Percentiles rank a stretch among this genome's conserved stretches.
phyloP scores from a whole-genome alignment of 2,113 vertebrate species.

The Polyodon spathula region DNA sequence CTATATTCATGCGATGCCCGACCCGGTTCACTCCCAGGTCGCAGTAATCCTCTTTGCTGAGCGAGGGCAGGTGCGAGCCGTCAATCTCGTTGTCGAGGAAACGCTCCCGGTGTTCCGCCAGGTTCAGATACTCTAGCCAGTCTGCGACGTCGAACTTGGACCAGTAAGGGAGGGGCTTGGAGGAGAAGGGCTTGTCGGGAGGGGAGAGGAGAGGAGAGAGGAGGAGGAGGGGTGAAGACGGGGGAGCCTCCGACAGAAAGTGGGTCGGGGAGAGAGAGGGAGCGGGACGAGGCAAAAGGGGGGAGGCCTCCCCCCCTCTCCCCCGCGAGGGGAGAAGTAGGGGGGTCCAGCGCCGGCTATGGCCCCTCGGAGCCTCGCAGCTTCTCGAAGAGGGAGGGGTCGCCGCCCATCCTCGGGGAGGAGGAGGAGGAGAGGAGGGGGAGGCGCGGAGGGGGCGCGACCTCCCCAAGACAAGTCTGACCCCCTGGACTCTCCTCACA shows the following conservation, averaged over 20 bases:
- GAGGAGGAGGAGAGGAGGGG: slow-evolving; percentile 64
- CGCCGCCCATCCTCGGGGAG: slow-evolving; percentile 50
- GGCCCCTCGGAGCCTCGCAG: slow-evolving; percentile 67
- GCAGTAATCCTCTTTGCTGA: slow-evolving; percentile 89
- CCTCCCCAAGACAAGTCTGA: too few species aligned
- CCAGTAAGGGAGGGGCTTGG: slow-evolving; percentile 85
- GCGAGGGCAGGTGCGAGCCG: slow-evolving; percentile 78
- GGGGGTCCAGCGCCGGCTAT: slow-evolving; percentile 76
- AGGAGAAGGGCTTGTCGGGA: slow-evolving; percentile 80
- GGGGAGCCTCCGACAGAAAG: slow-evolving; percentile 64
- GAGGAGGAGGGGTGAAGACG: slow-evolving; percentile 54
- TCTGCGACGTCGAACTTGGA: slow-evolving; percentile 91
- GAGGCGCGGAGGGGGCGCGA: slow-evolving; percentile 60
- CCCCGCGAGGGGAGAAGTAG: slow-evolving; percentile 63
- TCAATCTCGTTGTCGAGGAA: slow-evolving; percentile 96
- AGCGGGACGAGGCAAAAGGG: slow-evolving; percentile 63
- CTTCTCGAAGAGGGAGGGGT: slow-evolving; percentile 38
- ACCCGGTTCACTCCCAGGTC: slow-evolving; percentile 90
- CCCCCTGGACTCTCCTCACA: too few species aligned
- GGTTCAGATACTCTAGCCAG: slow-evolving; percentile 82
- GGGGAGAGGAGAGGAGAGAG: slow-evolving; percentile 63
- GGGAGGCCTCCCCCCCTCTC: too few species aligned
- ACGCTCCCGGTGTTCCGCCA: slow-evolving; percentile 78
- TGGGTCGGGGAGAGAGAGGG: slow-evolving; percentile 81
- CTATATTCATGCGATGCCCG: slow-evolving; percentile 91